These are phyloP conservation scores for Menidia menidia DNA, from an alignment of 2,797 vertebrate genomes.

Conservation along the genomic window DNA sequence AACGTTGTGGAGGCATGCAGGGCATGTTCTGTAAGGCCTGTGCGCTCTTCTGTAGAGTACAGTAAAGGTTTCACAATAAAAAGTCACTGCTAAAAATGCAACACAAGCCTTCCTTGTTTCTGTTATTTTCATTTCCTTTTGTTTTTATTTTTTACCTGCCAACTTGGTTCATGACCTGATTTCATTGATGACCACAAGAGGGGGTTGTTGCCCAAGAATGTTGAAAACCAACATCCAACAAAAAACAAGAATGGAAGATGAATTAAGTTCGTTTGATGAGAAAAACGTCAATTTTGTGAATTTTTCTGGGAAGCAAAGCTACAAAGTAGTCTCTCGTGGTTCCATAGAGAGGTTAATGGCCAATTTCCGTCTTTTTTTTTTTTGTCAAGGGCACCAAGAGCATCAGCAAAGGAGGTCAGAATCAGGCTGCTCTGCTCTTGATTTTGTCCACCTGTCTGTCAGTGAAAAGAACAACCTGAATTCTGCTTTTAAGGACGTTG, in stretches of 20 bases:
- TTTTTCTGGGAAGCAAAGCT: too few relatives aligned
- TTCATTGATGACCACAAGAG: constrained; percentile 56
- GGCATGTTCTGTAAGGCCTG: constrained; percentile 81
- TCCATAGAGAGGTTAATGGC: too few relatives aligned
- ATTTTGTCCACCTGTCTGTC: too few relatives aligned
- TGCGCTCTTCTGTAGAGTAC: constrained; percentile 70
- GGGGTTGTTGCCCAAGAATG: constrained; percentile 28
- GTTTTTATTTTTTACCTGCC: too few relatives aligned
- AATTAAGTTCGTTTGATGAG: neutral
- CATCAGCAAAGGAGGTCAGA: too few relatives aligned
- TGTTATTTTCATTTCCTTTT: too few relatives aligned
- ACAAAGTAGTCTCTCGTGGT: too few relatives aligned
- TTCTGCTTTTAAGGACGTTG: too few relatives aligned
- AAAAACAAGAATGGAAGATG: neutral
- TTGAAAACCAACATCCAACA: neutral
- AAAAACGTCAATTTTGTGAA: neutral
- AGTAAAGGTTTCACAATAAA: constrained; percentile 78
- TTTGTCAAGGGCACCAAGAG: too few relatives aligned
- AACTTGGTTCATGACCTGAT: neutral
- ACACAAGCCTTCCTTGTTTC: neutral
- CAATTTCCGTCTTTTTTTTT: too few relatives aligned
- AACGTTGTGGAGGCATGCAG: constrained; percentile 78
- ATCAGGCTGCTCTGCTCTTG: too few relatives aligned
- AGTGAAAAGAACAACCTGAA: too few relatives aligned
- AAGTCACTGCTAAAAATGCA: constrained; percentile 57